Base-by-base conservation (phyloP, 1,140 invertebrate genomes). In the Helicoverpa zea region DNA sequence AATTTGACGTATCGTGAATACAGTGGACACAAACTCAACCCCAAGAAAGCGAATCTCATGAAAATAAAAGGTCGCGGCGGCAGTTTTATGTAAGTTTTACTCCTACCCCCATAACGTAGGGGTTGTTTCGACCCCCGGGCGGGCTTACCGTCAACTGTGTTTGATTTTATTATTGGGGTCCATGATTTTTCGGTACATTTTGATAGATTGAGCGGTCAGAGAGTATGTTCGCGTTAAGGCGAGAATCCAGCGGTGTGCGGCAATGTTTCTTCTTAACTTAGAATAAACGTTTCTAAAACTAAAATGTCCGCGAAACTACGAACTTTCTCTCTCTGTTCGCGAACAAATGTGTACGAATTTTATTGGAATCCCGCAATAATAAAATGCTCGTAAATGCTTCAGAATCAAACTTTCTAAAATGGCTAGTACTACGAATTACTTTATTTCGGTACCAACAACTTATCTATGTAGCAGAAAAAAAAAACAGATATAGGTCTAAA, bases 71-170 rank as follows among this genome's bases (percentile, higher is more conserved):
- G 75, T 77, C 75, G 47, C 61, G 59, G 75, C 14, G 49, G 58
- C 66, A 52, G 29, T 54, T 77, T 77, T 77, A 77, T 77, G 75
- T 77, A 64, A 75, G 75, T 77, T 77, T 77, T 77, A 77, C 61
- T 61, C 49, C 16, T 14, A 18, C 47, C 75, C 75, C 54, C 61
- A 66, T 77, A 66, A 66, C 49, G 49, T 30, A 3, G 49, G 75
- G 74, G 75, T 54, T 54, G 49, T 16, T 23, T 16, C 35, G 9
- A 16, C 43, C 59, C 74, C 49, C n/a, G 49, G 49, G 58, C 51
- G 9, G 35, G 59, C 23, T 74, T 30, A 64, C 23, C 61, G 47
- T 66, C 43, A 18, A 64, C 47, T 29, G 35, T 61, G 43, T 47
- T 49, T 51, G 47, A 23, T 77, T 77, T 77, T 77, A 76, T 77